phyloP scores from a whole-genome alignment of 2,113 vertebrate genomes.

The Chamaetylas fuelleborni region DNA sequence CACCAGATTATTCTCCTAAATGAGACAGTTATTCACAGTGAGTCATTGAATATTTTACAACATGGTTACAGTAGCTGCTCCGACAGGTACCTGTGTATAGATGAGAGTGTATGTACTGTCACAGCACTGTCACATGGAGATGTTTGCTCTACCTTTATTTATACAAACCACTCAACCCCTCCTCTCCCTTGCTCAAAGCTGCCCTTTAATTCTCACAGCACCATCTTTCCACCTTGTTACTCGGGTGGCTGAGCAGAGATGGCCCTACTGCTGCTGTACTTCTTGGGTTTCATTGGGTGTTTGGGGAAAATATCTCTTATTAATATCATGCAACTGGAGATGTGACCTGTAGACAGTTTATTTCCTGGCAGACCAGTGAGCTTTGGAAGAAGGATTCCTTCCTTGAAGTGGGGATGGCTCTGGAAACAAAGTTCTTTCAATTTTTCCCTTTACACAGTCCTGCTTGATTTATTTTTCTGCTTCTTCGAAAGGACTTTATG shows the following conservation, averaged over 20 bases:
- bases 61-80: slow-evolving; percentile 14
- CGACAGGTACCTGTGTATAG: slow-evolving; percentile 25
- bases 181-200: not conserved
- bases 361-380: not conserved
- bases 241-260: not conserved
- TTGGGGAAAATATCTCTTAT: not conserved
- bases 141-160: slow-evolving; percentile 51
- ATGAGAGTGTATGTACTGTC: slow-evolving; percentile 37
- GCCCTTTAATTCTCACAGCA: not conserved
- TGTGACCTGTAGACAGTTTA: not conserved
- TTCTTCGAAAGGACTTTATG: not conserved
- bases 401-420: not conserved
- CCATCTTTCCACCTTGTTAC: not conserved
- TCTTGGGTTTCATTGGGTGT: not conserved
- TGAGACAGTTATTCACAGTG: slow-evolving; percentile 39
- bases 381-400: not conserved
- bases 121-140: slow-evolving; percentile 11
- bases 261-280: not conserved
- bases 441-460: not conserved
- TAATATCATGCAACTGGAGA: not conserved
- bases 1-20: slow-evolving; percentile 39
- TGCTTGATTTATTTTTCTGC: not conserved
- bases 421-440: not conserved
- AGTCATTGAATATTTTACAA: slow-evolving; percentile 47
- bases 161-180: slow-evolving; percentile 24